Base-by-base conservation (phyloP, 2,888 invertebrate species). In the Acronicta leporina region DNA sequence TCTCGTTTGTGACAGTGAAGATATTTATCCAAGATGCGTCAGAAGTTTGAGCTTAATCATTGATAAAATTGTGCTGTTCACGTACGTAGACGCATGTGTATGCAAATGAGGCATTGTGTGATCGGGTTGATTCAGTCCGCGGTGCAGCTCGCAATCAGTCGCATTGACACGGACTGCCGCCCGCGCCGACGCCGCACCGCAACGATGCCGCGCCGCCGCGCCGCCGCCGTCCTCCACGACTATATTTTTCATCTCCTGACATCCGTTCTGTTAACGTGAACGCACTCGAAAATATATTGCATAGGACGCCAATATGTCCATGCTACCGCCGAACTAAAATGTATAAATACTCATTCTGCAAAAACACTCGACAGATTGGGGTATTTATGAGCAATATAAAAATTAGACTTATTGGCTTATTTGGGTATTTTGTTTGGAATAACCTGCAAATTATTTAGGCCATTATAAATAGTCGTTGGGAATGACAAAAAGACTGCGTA, bases 201-300 rank as follows among this genome's bases (percentile, higher is more conserved):
- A 15, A 9, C 27, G 41, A 54, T 53, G 45, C 46, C 49, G 45
- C 20, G 41, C 56, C 52, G 45, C 46, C 49, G 45, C 20, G 27
- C 44, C 35, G 27, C 20, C 48, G 50, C 45, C 44, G 35, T 13
- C 41, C 70, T 78, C 74, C 82, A 80, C 81, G 82, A 81, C 83
- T 81, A 75, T 80, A 87, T 89, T 89, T 89, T 88, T 89, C 88
- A 87, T 85, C 80, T 83, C 80, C 74, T 83, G 86, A 87, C 87
- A 85, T 81, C 82, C 84, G 85, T 72, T 85, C 82, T 82, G 83
- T 82, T 83, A 82, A 81, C 75, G 76, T 82, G 78, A 81, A 77
- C 82, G 75, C 77, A 77, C 79, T 78, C 68, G 78, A 70, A 82
- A 83, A 86, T 88, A 80, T 87, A 87, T 68, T 73, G 68, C 65